Conservation (phyloP, 2,797 vertebrate species). For the Phylloscopus collybita region DNA sequence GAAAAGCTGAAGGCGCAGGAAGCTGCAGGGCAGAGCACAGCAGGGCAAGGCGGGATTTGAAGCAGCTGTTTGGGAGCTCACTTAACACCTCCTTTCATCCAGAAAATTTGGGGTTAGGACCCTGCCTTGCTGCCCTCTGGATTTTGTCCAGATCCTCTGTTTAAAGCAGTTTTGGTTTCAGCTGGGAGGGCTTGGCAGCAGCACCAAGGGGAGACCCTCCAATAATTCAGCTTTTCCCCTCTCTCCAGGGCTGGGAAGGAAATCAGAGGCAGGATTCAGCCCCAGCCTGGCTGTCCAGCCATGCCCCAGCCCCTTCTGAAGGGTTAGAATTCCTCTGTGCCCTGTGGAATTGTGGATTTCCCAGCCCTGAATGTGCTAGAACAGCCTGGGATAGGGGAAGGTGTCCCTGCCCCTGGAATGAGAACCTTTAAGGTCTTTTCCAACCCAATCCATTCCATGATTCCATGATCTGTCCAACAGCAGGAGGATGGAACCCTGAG, state of each 20-base stretch:
- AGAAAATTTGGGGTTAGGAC: background rate
- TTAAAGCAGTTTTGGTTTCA: background rate
- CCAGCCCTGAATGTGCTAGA: background rate
- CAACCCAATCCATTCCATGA: background rate
- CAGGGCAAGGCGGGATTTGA: background rate
- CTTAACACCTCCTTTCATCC: background rate
- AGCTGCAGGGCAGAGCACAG: background rate
- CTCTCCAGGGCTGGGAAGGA: fast-evolving
- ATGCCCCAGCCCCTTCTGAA: background rate
- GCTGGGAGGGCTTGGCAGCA: background rate
- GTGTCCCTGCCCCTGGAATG: background rate
- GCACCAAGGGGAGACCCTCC: background rate
- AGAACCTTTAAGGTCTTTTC: background rate
- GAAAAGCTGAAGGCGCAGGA: background rate
- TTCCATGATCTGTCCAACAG: background rate
- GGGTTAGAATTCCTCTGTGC: background rate
- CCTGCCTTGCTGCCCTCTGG: background rate
- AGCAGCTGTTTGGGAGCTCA: background rate
- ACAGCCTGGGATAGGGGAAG: background rate
- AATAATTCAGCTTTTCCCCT: background rate
- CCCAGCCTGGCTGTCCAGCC: background rate
- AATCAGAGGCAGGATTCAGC: background rate
- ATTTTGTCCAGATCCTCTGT: background rate
- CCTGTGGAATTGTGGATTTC: background rate
- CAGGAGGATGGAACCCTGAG: background rate